Evolutionary conservation across 2,797 vertebrate genomes (phyloP).

Genomic region (Pseudochromis fuscus): DNA sequence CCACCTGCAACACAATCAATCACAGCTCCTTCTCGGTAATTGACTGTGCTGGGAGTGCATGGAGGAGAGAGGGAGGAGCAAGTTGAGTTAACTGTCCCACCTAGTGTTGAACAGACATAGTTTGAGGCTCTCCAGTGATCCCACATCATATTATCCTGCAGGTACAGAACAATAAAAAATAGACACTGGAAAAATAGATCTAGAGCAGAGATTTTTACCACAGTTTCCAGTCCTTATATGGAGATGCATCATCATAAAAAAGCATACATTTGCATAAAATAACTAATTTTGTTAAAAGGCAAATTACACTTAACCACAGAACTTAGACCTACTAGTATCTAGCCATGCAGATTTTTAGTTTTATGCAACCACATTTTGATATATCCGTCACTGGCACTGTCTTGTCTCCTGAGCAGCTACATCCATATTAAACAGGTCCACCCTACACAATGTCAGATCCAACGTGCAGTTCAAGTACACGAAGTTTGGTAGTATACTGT

Average conservation of each 20-base stretch:
- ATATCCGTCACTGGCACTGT: not conserved
- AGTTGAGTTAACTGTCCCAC: slow-evolving; percentile 11
- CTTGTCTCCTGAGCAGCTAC: not conserved
- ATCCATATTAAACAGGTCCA: not conserved
- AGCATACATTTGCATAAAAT: too few relatives aligned
- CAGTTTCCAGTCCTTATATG: not conserved
- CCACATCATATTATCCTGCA: slow-evolving; percentile 19
- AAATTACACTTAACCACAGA: not conserved
- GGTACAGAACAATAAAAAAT: too few relatives aligned
- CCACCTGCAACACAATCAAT: slow-evolving; percentile 55
- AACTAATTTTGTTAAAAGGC: not conserved
- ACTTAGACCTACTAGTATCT: not conserved
- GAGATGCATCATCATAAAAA: not conserved
- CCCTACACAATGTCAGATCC: not conserved
- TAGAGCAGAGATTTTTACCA: not conserved
- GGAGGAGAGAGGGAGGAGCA: slow-evolving; percentile 11
- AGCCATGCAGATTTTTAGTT: not conserved
- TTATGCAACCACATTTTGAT: not conserved
- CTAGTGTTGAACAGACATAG: slow-evolving; percentile 14
- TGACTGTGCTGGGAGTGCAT: slow-evolving; percentile 49
- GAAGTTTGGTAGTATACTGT: not conserved
- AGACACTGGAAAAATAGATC: slow-evolving; percentile 9
- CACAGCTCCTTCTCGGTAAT: slow-evolving; percentile 48
- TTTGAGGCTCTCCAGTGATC: slow-evolving; percentile 26
- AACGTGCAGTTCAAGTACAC: not conserved